Evolutionary conservation across 2,113 vertebrate genomes (phyloP).

Genomic region (Oceanodroma tethys): DNA sequence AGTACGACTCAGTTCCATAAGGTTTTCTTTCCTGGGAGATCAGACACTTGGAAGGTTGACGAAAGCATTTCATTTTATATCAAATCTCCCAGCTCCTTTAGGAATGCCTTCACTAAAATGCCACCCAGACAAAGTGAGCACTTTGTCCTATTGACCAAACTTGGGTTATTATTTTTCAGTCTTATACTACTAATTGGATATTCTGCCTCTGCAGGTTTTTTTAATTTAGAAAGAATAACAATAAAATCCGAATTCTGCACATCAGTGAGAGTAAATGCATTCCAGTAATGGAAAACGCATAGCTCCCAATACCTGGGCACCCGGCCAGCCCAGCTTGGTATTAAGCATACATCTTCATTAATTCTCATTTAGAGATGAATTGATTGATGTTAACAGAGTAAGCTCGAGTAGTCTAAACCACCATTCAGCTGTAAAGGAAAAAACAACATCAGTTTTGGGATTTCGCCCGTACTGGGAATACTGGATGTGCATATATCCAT

Average conservation of each 20-base stretch:
- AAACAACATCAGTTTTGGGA: neutral
- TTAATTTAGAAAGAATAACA: neutral
- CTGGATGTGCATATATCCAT: fast-evolving
- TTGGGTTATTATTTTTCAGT: neutral
- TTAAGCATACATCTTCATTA: conserved; percentile 21
- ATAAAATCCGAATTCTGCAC: neutral
- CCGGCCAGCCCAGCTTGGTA: neutral
- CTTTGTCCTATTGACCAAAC: neutral
- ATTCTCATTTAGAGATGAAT: neutral
- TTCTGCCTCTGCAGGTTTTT: neutral
- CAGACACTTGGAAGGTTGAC: neutral
- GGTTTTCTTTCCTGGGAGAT: neutral
- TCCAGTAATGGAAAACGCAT: neutral
- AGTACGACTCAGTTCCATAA: neutral
- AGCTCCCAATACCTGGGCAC: neutral
- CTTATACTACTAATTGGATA: neutral
- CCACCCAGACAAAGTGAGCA: neutral
- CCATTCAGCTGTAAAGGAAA: neutral
- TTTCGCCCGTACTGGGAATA: neutral
- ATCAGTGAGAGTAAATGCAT: neutral
- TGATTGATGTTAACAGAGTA: neutral
- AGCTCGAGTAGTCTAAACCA: neutral
- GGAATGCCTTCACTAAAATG: neutral
- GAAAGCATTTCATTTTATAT: neutral
- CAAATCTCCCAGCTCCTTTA: neutral